Evolutionary conservation across 2,797 vertebrate species (phyloP).

Genomic region (Crocidura indochinensis): DNA sequence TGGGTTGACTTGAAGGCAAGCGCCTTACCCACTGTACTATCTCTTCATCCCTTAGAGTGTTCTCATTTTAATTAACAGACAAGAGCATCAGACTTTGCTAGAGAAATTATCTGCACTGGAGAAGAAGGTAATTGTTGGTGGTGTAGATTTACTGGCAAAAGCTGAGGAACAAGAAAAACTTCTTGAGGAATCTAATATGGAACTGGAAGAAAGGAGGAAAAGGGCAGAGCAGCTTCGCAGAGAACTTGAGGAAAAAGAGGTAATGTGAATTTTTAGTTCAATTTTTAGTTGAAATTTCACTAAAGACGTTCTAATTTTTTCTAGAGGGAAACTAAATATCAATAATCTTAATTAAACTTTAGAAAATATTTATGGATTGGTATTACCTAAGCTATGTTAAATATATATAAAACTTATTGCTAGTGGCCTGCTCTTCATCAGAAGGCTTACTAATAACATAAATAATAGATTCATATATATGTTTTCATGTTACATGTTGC

Average conservation of each 20-base stretch:
- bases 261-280: constrained; percentile 76
- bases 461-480: not conserved
- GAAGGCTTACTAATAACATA: not conserved
- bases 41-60: not conserved
- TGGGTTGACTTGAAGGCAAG: too few species aligned
- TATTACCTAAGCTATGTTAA: not conserved
- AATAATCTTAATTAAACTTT: constrained; percentile 32
- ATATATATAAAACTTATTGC: not conserved
- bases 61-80: constrained; percentile 89
- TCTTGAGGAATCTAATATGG: constrained; percentile 98
- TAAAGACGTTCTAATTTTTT: constrained; percentile 2
- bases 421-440: not conserved
- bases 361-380: constrained; percentile 26
- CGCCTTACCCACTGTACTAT: too few species aligned
- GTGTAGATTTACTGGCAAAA: constrained; percentile 98
- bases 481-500: too few species aligned
- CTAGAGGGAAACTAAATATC: constrained; percentile 7
- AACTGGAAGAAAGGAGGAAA: constrained; percentile 96
- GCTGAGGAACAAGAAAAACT: constrained; percentile 99
- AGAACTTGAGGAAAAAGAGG: constrained; percentile 99
- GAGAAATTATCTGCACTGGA: constrained; percentile 97
- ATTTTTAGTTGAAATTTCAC: not conserved
- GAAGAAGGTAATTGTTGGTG: constrained; percentile 99
- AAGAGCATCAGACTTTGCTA: constrained; percentile 96
- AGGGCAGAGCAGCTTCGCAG: constrained; percentile 97